Evolutionary conservation across 2,797 vertebrate species (phyloP), one percentile per base, ranked within the genome.

Genomic region (Alfaro cultratus): DNA sequence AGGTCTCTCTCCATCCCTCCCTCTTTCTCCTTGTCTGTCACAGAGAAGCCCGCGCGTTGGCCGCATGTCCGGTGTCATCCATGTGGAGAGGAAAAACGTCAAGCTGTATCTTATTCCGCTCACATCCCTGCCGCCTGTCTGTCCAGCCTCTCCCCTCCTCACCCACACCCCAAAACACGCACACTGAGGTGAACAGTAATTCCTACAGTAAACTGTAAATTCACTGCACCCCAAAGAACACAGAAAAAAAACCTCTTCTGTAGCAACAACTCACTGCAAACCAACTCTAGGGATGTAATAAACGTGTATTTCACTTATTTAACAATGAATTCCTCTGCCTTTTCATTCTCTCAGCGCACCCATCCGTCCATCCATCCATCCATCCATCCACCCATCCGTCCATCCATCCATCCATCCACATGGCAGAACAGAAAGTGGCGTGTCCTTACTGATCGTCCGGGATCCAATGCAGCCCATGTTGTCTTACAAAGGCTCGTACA

Each of bases 391-490:
- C 34, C 16, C 75, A 68, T 39, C 60, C 75, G 43, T 70, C 46
- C 75, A 51, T 39, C 46, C 73, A 9, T 79, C 80, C 81, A 39
- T 41, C 76, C 80, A 5, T 73, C 73, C 94, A 92, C 91, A 90
- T 90, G 86, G 83, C 77, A 47, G 51, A 51, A 51, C 3, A 57
- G 4, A 10, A 70, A 41, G 82, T 81, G 81, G 55, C 1, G 80
- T 9, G 80, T 70, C 87, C 95, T 96, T 95, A 96, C 95, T 92
- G 93, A 96, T 95, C 29, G 94, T 95, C 88, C 95, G 92, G 95
- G 96, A 96, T 94, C 95, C 95, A 43, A 96, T 96, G 89, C 96
- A 96, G 93, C 96, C 96, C 96, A 96, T 96, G 94, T 79, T 94
- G 91, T 94, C 91, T 94, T 91, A 95, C 81, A 87, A 88, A 90